Evolutionary conservation across 2,113 vertebrate species (phyloP).

Genomic region (Struthio camelus): DNA sequence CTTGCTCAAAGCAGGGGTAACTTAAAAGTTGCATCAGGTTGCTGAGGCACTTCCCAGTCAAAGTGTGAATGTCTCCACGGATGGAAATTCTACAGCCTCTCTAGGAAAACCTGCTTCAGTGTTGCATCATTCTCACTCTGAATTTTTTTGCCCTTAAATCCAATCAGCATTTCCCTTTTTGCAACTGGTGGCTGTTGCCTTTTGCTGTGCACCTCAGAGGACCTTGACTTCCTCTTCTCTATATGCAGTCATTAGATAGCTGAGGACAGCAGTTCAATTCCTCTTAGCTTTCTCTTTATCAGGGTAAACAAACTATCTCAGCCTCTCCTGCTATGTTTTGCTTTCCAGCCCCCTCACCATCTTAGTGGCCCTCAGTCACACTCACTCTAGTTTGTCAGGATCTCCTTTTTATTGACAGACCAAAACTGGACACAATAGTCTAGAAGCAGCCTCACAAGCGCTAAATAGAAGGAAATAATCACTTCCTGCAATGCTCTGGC

Average conservation of each 20-base stretch:
- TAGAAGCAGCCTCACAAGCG: neutral
- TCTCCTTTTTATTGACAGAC: neutral
- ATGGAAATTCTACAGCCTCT: neutral
- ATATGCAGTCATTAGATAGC: neutral
- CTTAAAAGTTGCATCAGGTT: neutral
- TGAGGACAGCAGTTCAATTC: neutral
- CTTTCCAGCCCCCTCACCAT: neutral
- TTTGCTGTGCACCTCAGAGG: neutral
- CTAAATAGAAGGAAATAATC: neutral
- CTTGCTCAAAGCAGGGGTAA: neutral
- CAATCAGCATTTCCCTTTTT: neutral
- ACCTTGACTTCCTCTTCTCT: neutral
- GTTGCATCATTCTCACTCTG: neutral
- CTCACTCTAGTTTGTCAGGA: neutral
- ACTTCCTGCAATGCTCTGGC: neutral
- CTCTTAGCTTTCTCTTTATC: neutral
- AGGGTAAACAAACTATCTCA: neutral
- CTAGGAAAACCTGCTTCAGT: neutral
- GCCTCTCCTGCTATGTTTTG: neutral
- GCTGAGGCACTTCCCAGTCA: neutral
- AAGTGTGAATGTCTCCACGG: neutral
- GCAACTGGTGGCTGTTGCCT: neutral
- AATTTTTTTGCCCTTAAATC: neutral
- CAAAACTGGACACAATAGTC: neutral
- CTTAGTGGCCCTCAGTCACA: neutral